Conservation (phyloP, 2,888 invertebrate species). For the Chalcosyrphus nemorum region DNA sequence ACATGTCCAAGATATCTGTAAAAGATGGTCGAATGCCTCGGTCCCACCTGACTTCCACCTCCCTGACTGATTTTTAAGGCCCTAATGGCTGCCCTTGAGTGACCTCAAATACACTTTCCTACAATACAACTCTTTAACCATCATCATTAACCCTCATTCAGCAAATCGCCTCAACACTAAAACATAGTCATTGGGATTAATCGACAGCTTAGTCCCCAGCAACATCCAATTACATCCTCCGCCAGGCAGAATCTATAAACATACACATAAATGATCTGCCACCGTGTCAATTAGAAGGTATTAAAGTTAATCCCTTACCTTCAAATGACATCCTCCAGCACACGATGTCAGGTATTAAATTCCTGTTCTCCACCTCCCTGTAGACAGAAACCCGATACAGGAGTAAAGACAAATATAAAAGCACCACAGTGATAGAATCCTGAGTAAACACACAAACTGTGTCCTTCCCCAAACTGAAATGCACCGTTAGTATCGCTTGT, state of each 20-base stretch:
- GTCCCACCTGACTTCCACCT: no score
- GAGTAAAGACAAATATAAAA: constrained; percentile 41
- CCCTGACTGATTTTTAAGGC: no score
- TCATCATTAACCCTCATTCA: constrained; percentile 36
- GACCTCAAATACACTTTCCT: no score
- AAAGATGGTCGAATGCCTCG: no score
- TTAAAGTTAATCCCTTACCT: constrained; percentile 78
- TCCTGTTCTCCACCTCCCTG: constrained; percentile 16
- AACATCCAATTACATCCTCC: constrained; percentile 60
- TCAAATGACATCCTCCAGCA: constrained; percentile 42
- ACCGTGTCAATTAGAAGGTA: constrained; percentile 81
- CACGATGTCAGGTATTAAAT: constrained; percentile 70
- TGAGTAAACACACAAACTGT: neutral
- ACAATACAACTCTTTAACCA: no score
- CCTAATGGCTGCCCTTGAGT: no score
- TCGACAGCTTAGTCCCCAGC: constrained; percentile 49
- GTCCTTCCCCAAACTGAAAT: neutral
- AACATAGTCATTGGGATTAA: constrained; percentile 51
- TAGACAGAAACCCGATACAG: constrained; percentile 3
- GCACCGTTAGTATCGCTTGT: no score
- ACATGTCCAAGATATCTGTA: no score
- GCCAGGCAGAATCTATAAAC: constrained; percentile 52
- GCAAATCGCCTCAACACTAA: constrained; percentile 29
- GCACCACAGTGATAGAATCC: neutral
- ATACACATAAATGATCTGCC: constrained; percentile 52